Conservation (phyloP, 2,888 invertebrate species). For the Hanleya hanleyi region DNA sequence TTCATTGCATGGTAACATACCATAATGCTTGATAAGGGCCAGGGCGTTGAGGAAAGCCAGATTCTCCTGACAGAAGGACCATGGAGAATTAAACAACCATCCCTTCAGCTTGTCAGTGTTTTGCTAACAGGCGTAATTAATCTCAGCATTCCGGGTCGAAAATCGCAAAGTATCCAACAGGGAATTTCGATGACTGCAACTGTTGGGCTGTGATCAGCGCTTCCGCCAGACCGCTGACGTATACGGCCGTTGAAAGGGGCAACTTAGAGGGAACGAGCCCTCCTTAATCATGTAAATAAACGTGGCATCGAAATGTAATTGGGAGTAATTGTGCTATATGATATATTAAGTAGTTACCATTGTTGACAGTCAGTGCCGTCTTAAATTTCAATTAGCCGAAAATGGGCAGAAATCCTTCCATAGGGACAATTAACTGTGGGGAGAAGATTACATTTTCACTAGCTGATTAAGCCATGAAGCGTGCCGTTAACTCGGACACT, state of each 20-base stretch:
- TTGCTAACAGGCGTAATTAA: background rate
- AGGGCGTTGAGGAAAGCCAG: background rate
- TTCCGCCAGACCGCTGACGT: background rate
- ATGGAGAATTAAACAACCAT: background rate
- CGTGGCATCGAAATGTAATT: constrained; percentile 11
- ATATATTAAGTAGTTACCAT: constrained; percentile 10
- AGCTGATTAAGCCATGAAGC: background rate
- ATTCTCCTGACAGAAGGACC: background rate
- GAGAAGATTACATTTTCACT: background rate
- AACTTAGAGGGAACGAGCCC: background rate
- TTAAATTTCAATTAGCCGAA: constrained; percentile 8
- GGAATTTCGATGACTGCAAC: background rate
- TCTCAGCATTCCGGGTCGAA: background rate
- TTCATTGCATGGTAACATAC: too few relatives aligned
- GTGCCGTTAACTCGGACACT: background rate
- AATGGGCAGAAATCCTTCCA: background rate
- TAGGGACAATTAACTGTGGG: background rate
- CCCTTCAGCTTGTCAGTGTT: background rate
- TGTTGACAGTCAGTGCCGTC: constrained; percentile 8
- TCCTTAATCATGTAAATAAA: constrained; percentile 2
- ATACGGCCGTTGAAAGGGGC: background rate
- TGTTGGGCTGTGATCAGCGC: background rate
- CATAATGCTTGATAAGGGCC: too few relatives aligned
- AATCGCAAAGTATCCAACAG: background rate
- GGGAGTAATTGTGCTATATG: constrained; percentile 5